Conservation (phyloP, 2,888 invertebrate genomes). For the Nomada ferruginata region DNA sequence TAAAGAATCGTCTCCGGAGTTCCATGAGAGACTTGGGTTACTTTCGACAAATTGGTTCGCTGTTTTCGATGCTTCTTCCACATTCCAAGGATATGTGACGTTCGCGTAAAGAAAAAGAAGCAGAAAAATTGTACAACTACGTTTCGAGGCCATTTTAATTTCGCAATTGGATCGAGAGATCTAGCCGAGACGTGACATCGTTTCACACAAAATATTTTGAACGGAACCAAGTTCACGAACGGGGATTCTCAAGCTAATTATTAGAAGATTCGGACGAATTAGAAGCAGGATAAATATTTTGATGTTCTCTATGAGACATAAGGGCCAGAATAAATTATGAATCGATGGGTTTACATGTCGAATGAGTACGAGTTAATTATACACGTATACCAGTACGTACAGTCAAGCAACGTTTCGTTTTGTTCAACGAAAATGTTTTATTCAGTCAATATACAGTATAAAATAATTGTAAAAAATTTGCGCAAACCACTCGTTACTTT, state of each 20-base stretch:
- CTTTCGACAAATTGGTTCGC: conserved; percentile 23
- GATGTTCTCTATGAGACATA: background rate
- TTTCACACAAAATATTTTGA: conserved; percentile 48
- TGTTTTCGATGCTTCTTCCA: conserved; percentile 52
- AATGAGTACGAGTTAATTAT: conserved; percentile 17
- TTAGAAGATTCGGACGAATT: background rate
- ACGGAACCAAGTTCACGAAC: background rate
- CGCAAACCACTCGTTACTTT: conserved; percentile 36
- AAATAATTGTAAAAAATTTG: conserved; percentile 53
- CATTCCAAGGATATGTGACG: conserved; percentile 20
- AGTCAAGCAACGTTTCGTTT: conserved; percentile 37
- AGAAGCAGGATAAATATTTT: background rate
- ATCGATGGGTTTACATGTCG: background rate
- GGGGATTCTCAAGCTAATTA: conserved; percentile 24
- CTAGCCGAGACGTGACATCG: background rate
- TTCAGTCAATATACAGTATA: conserved; percentile 32
- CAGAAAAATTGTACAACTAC: conserved; percentile 8
- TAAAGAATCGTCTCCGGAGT: conserved; percentile 45
- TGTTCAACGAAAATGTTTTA: conserved; percentile 36
- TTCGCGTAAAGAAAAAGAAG: conserved; percentile 14
- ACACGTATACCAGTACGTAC: conserved; percentile 37
- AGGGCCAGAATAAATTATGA: conserved; percentile 15
- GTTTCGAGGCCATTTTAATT: conserved; percentile 18
- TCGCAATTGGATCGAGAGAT: background rate
- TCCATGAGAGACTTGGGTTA: conserved; percentile 18